Conservation (phyloP, 2,888 invertebrate genomes). For the Tenthredo mesomela region DNA sequence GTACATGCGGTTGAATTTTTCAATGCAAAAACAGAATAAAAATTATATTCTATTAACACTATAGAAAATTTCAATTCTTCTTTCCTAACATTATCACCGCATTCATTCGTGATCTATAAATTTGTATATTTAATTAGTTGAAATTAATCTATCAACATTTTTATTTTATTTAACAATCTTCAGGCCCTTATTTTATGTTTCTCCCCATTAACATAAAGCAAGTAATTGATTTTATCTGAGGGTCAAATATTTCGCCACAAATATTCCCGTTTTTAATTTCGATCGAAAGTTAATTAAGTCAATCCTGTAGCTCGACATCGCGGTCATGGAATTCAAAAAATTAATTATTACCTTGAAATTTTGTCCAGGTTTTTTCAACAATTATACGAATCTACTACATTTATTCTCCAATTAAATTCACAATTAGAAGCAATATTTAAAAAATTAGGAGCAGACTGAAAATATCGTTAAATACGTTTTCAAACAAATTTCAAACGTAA, state of each 20-base stretch:
- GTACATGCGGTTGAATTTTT: neutral
- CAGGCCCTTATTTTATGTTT: neutral
- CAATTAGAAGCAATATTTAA: neutral
- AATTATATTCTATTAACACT: neutral
- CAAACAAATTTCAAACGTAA: neutral
- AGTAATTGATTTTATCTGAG: neutral
- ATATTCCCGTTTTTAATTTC: constrained; percentile 21
- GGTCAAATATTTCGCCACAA: neutral
- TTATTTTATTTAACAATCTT: neutral
- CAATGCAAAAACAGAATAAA: neutral
- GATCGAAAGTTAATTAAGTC: constrained; percentile 29
- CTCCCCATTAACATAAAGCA: neutral
- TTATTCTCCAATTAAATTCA: neutral
- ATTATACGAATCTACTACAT: neutral
- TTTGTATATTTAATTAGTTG: neutral
- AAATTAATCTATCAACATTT: neutral
- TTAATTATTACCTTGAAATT: neutral
- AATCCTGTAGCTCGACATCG: neutral
- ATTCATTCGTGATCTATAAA: neutral
- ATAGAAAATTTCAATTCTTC: neutral
- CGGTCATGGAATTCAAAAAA: neutral
- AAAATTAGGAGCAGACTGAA: too few relatives aligned
- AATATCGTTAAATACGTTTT: neutral
- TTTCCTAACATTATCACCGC: neutral
- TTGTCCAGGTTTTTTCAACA: neutral